Base-by-base conservation (phyloP, 2,113 vertebrate genomes). In the Amazona vittata region DNA sequence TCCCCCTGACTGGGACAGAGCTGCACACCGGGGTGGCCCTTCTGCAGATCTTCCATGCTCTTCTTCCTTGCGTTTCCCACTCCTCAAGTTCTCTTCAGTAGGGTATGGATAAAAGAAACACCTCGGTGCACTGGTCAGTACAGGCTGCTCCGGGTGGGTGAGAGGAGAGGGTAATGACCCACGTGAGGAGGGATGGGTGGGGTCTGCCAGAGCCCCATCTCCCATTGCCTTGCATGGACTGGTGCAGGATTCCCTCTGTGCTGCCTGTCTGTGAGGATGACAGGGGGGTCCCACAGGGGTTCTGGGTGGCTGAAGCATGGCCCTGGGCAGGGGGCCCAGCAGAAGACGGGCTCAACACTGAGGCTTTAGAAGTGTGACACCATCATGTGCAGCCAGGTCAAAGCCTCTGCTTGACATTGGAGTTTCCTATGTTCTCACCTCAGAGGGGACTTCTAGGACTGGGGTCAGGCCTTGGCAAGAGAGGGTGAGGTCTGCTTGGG, bases 151-250 rank as follows among this genome's bases (percentile, higher is more conserved):
- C 0, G 12, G 17, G 13, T 14, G 29, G 33, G 7, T 39, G 35
- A n/a, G 31, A 52, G 50, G 19, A 78, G 37, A 65, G 15, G 29
- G 6, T 43, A 14, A 2, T 11, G 11, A 5, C 24, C 11, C 3
- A 1, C 2, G 0, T 0, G 0, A 64, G 1, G 5, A 41, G 18
- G 29, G 21, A 20, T 0, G 8, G 35, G 22, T 2, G 4, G 3
- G 6, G 33, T 46, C 67, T 83, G 46, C 52, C 22, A 3, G 3
- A 71, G 57, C 18, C 1, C 1, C 1, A 0, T 43, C 35, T 59
- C n/a, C 6, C 15, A 2, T 22, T 55, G 44, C 31, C 2, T 31
- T 15, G 7, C 3, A 10, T 1, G 52, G 80, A 10, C 10, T 12
- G 5, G 31, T 8, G 43, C 15, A 33, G 52, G 35, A 28, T 76